A percentile compares a stretch with the other conserved stretches of the same genome.
phyloP scores from a whole-genome alignment of 1,140 invertebrate species.

The Zaprionus camerounensis region DNA sequence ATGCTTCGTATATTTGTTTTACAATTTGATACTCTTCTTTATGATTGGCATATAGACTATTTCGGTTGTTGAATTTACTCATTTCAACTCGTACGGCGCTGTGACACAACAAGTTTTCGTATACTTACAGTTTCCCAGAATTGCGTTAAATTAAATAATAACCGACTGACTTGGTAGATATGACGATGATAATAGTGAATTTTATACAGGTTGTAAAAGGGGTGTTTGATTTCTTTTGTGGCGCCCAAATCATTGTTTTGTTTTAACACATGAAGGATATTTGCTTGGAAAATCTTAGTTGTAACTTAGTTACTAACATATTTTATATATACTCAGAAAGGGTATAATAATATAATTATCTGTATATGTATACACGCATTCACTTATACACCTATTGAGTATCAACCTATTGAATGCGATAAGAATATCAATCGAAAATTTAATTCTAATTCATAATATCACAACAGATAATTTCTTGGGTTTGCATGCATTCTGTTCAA shows the following conservation, averaged over 20 bases:
- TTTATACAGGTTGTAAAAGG: neutral
- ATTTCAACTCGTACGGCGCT: too few species aligned
- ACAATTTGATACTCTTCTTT: neutral
- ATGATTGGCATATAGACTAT: neutral
- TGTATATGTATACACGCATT: neutral
- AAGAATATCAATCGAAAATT: neutral
- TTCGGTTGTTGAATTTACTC: neutral
- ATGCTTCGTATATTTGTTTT: neutral
- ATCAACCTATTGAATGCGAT: neutral
- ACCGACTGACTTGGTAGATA: neutral
- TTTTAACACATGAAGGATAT: neutral
- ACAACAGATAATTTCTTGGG: neutral
- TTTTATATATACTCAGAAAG: neutral
- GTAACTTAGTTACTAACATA: neutral
- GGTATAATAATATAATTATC: neutral
- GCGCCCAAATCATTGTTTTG: neutral
- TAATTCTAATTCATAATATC: neutral
- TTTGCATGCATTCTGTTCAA: neutral
- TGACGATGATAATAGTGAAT: neutral
- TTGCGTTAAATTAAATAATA: neutral
- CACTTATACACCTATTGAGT: neutral
- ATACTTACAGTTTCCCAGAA: neutral
- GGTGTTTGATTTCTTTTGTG: neutral
- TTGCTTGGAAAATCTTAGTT: neutral
- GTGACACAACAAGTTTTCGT: too few species aligned